Evolutionary conservation across 2,888 invertebrate genomes (phyloP).

Genomic region (Leptothorax acervorum): DNA sequence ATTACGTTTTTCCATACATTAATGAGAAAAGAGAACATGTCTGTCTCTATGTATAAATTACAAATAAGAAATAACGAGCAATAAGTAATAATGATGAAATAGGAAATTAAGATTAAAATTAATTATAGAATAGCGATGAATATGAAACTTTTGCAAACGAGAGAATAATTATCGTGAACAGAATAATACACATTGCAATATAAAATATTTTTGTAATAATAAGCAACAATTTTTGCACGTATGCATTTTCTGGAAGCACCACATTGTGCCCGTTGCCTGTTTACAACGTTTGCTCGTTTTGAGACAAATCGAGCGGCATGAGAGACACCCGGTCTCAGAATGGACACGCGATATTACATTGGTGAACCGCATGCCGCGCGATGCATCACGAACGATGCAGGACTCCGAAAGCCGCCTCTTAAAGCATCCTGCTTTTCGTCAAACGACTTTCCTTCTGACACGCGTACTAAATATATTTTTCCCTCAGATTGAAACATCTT

Average conservation of each 20-base stretch:
- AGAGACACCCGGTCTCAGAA: slow-evolving; percentile 33
- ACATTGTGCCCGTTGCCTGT: slow-evolving; percentile 9
- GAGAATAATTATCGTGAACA: not conserved
- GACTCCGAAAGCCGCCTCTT: slow-evolving; percentile 5
- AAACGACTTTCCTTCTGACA: slow-evolving; percentile 16
- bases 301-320: slow-evolving; percentile 48
- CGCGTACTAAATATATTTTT: slow-evolving; percentile 25
- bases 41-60: not conserved
- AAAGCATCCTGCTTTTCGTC: slow-evolving; percentile 38
- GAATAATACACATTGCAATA: not conserved
- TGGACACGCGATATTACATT: slow-evolving; percentile 40
- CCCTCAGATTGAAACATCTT: slow-evolving; percentile 11
- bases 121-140: not conserved
- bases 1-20: not conserved
- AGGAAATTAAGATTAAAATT: not conserved
- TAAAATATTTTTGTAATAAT: slow-evolving; percentile 9
- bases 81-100: not conserved
- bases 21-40: not conserved
- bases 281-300: slow-evolving; percentile 47
- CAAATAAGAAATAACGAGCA: not conserved
- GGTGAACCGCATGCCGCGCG: slow-evolving; percentile 6
- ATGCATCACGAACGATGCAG: slow-evolving; percentile 20
- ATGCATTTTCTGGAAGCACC: slow-evolving; percentile 24
- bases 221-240: not conserved
- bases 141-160: not conserved